These are phyloP conservation scores for Cartodere bifasciata DNA, from an alignment of 2,888 invertebrate species.

Conservation along the genomic window DNA sequence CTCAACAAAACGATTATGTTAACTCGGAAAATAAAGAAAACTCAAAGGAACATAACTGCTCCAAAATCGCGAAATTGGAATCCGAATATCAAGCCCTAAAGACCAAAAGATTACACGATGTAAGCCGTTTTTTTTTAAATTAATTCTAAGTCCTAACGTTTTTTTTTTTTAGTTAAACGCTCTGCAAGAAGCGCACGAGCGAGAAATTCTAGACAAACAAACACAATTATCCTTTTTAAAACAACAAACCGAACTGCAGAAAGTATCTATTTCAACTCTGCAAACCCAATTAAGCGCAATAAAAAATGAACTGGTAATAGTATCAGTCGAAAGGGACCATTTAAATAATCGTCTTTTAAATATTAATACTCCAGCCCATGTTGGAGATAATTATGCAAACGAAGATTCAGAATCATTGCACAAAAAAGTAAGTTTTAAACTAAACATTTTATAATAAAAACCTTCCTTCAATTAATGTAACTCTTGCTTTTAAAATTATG, in stretches of 20 bases:
- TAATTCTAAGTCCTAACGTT: not conserved
- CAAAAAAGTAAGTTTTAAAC: slow-evolving; percentile 24
- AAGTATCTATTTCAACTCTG: slow-evolving; percentile 40
- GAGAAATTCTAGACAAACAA: slow-evolving; percentile 55
- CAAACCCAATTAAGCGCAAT: slow-evolving; percentile 29
- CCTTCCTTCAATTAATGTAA: not conserved
- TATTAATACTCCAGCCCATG: slow-evolving; percentile 5
- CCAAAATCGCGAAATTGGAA: too few relatives aligned
- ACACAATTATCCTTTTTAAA: slow-evolving; percentile 44
- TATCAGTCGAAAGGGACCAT: slow-evolving; percentile 43
- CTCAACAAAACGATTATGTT: too few relatives aligned
- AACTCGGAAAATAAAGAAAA: too few relatives aligned
- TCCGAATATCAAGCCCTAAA: slow-evolving; percentile 64
- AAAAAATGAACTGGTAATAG: slow-evolving; percentile 39
- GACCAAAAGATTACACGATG: slow-evolving; percentile 67
- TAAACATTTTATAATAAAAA: too few relatives aligned
- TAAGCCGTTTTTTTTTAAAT: slow-evolving; percentile 39
- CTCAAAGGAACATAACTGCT: too few relatives aligned
- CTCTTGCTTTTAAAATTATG: not conserved
- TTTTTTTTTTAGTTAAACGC: slow-evolving; percentile 52
- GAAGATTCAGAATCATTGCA: slow-evolving; percentile 21
- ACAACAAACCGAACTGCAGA: slow-evolving; percentile 46
- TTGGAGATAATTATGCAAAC: slow-evolving; percentile 5
- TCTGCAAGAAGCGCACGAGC: slow-evolving; percentile 58
- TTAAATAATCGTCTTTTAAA: slow-evolving; percentile 32